Conservation (phyloP, 2,888 invertebrate genomes). For the Adelphocoris suturalis region DNA sequence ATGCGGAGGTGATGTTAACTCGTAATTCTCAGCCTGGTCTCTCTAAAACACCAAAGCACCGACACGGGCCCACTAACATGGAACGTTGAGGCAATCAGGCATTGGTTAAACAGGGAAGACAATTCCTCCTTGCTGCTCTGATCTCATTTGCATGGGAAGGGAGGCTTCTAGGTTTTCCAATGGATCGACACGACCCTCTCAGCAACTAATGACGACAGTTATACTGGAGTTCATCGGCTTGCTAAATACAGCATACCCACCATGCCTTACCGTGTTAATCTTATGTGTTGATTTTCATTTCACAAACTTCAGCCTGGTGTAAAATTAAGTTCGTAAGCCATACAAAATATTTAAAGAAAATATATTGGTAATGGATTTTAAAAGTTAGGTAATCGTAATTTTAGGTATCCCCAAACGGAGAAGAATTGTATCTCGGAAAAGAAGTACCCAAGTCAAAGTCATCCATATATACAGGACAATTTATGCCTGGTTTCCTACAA, state of each 20-base stretch:
- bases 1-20: not conserved
- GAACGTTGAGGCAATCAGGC: slow-evolving; percentile 22
- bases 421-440: too few species aligned
- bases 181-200: not conserved
- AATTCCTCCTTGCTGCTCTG: not conserved
- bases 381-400: too few species aligned
- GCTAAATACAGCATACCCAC: not conserved
- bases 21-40: not conserved
- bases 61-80: not conserved
- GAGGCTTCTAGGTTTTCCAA: not conserved
- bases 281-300: too few species aligned
- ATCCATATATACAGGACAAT: too few species aligned
- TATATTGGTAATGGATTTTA: too few species aligned
- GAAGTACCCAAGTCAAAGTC: too few species aligned
- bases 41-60: slow-evolving; percentile 12
- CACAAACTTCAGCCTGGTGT: too few species aligned
- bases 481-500: too few species aligned
- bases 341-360: too few species aligned
- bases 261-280: not conserved
- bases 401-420: too few species aligned
- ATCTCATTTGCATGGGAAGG: slow-evolving; percentile 31
- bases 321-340: too few species aligned
- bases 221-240: not conserved
- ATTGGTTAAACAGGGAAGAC: slow-evolving; percentile 14
- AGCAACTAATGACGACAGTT: slow-evolving; percentile 15